Conservation (phyloP, 2,797 vertebrate species). For the Esox lucius region DNA sequence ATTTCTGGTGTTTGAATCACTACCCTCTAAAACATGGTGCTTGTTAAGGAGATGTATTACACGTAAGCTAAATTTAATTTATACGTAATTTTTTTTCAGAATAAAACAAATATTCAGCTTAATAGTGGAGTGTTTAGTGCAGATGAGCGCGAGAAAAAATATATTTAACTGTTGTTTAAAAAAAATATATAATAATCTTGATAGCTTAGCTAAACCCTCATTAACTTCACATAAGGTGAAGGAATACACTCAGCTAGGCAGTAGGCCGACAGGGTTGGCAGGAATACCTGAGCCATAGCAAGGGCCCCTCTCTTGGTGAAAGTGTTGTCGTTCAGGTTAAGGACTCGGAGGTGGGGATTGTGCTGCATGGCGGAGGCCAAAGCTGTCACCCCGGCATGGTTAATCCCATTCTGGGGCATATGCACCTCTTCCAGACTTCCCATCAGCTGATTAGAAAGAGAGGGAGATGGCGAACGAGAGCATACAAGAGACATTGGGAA, state of each 20-base stretch:
- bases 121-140: no score
- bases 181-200: no score
- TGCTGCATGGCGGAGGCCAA: slow-evolving; percentile 87
- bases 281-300: slow-evolving; percentile 91
- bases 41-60: no score
- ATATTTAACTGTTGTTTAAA: no score
- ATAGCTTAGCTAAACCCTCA: no score
- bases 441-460: slow-evolving; percentile 77
- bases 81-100: no score
- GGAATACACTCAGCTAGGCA: not conserved
- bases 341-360: slow-evolving; percentile 84
- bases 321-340: slow-evolving; percentile 98
- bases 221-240: no score
- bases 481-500: not conserved
- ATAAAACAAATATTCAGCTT: no score
- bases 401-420: slow-evolving; percentile 98
- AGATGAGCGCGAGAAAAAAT: no score
- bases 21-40: no score
- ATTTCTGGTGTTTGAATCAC: no score
- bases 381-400: slow-evolving; percentile 88
- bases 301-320: slow-evolving; percentile 93
- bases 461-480: not conserved
- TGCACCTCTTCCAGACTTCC: slow-evolving; percentile 95
- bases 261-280: not conserved
- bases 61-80: no score